Conservation (phyloP, 2,797 vertebrate species). For the Apodemus agrarius region DNA sequence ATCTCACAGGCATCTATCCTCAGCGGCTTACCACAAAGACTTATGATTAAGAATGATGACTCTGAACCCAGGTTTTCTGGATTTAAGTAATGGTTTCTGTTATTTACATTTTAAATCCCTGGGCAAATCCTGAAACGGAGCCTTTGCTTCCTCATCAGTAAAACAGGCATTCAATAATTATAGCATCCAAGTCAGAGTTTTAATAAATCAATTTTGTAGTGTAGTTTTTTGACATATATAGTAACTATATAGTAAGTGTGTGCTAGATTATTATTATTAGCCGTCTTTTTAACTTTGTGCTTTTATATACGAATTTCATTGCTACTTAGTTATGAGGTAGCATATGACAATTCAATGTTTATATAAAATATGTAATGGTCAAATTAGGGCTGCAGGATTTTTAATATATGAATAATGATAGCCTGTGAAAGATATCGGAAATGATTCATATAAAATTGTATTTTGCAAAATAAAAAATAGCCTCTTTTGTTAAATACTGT, state of each 20-base stretch:
- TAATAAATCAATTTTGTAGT: slow-evolving; percentile 20
- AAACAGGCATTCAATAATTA: slow-evolving; percentile 30
- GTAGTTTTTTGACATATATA: background rate
- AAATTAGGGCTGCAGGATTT: background rate
- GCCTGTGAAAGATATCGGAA: background rate
- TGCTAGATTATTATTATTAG: slow-evolving; percentile 8
- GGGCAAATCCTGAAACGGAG: slow-evolving; percentile 49
- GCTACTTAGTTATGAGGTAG: background rate
- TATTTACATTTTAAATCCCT: slow-evolving; percentile 33
- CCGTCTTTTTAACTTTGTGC: background rate
- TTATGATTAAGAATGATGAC: slow-evolving; percentile 47
- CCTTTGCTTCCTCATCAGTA: slow-evolving; percentile 6
- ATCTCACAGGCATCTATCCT: slow-evolving; percentile 33
- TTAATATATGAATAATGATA: background rate
- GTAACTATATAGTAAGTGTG: background rate
- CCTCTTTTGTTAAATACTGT: background rate
- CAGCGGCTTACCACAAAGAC: slow-evolving; percentile 21
- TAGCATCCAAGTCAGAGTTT: background rate
- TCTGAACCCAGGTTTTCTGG: slow-evolving; percentile 1
- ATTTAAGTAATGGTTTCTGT: slow-evolving; percentile 36
- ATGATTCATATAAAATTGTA: background rate
- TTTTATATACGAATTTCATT: background rate
- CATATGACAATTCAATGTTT: background rate
- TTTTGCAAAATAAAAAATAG: slow-evolving; percentile 24
- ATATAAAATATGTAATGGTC: background rate